Evolutionary conservation across 64 coral and sea anemone genomes (phyloP).

Genomic region (Stichodactyla helianthus): DNA sequence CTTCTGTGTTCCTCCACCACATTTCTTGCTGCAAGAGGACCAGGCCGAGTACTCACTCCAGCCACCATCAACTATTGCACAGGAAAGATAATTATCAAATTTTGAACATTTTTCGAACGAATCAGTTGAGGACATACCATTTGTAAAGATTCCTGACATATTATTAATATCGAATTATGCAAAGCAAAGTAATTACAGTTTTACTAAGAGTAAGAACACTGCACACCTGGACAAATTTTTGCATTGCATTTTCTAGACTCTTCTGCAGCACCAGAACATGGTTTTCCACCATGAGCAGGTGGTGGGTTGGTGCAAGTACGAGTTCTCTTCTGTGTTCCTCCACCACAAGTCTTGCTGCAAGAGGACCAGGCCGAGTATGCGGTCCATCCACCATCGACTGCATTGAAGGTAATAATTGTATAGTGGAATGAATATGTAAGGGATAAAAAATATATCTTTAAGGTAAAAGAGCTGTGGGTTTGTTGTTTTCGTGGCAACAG

Average conservation of each 20-base stretch:
- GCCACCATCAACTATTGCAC: neutral
- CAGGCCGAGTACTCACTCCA: neutral
- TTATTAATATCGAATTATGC: no score
- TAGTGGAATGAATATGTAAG: neutral
- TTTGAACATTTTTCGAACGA: no score
- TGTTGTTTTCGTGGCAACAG: no score
- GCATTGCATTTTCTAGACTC: neutral
- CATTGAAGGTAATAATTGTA: neutral
- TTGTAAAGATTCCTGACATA: neutral
- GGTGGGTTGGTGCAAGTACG: conserved; percentile 3
- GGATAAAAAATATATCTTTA: neutral
- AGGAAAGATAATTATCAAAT: neutral
- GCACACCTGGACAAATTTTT: neutral
- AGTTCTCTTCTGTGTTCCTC: conserved; percentile 6
- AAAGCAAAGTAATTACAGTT: no score
- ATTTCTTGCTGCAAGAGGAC: conserved; percentile 9
- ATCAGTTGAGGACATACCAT: no score
- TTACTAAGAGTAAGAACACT: neutral
- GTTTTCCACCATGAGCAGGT: conserved; percentile 8
- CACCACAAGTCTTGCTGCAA: neutral
- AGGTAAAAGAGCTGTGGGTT: no score
- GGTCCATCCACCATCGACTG: conserved; percentile 9
- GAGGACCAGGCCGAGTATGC: neutral
- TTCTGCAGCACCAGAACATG: neutral
- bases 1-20: conserved; percentile 10